Percentiles rank a stretch among this genome's conserved stretches.
Evolutionary conservation across 2,797 vertebrate species (phyloP).

Genomic region (Yasuhikotakia modesta): DNA sequence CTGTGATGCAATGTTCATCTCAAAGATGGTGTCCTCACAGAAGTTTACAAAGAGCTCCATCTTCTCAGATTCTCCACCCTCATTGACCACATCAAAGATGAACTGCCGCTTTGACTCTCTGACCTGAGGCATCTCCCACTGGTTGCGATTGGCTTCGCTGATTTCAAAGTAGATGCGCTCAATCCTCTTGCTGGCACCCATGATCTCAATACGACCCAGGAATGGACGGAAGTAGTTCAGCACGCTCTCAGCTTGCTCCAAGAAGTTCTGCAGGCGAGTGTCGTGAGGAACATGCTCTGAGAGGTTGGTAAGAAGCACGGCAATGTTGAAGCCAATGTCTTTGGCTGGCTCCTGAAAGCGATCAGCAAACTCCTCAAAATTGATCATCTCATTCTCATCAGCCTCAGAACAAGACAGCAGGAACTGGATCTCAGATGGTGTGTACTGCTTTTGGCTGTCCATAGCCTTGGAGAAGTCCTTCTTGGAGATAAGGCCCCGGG

Average conservation of each 20-base stretch:
- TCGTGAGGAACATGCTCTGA: conserved; percentile 95
- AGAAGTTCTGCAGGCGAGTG: conserved; percentile 87
- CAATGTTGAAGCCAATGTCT: conserved; percentile 96
- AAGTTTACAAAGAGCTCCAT: conserved; percentile 99
- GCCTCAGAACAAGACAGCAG: conserved; percentile 94
- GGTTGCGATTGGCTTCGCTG: conserved; percentile 91
- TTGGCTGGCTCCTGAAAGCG: conserved; percentile 95
- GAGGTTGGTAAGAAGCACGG: conserved; percentile 92
- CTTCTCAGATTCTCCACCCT: conserved; percentile 92
- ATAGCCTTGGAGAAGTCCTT: conserved; percentile 98
- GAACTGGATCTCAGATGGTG: conserved; percentile 90
- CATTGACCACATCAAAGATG: conserved; percentile 98
- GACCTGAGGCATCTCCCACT: conserved; percentile 99
- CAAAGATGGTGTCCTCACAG: conserved; percentile 99
- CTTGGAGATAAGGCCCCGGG: conserved; percentile 94
- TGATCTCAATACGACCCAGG: conserved; percentile 94
- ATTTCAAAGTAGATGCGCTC: conserved; percentile 98
- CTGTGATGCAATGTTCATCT: conserved; percentile 96
- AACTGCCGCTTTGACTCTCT: conserved; percentile 96
- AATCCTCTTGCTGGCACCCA: conserved; percentile 90
- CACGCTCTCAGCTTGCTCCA: conserved; percentile 89
- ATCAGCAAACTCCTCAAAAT: conserved; percentile 90
- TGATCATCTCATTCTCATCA: conserved; percentile 97
- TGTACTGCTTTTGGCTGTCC: conserved; percentile 97
- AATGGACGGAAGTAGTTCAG: conserved; percentile 93